Evolutionary conservation across 1,140 invertebrate genomes (phyloP).

Genomic region (Rhagoletis zephyria): DNA sequence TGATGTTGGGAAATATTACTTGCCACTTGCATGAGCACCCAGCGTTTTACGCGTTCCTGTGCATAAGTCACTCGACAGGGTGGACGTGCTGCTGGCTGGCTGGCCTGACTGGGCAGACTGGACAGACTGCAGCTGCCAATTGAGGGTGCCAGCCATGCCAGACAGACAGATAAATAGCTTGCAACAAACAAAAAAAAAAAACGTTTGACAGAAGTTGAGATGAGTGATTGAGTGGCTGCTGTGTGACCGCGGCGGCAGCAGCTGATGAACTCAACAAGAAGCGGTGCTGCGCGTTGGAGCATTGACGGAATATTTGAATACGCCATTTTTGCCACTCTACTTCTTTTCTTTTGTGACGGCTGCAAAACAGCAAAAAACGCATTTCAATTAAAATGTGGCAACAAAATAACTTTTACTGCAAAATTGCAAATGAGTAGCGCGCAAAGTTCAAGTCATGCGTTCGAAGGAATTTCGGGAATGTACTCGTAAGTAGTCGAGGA

Average conservation of each 20-base stretch:
- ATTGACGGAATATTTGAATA: slow-evolving; percentile 4
- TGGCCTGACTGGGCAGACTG: background rate
- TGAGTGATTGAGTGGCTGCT: slow-evolving; percentile 29
- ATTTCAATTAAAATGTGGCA: slow-evolving; percentile 35
- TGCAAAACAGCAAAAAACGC: background rate
- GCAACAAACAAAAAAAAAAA: background rate
- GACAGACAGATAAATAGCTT: background rate
- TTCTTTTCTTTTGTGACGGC: background rate
- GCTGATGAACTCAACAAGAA: background rate
- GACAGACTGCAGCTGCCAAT: slow-evolving; percentile 14
- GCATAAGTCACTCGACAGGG: background rate
- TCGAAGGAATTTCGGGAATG: background rate
- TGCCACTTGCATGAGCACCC: background rate
- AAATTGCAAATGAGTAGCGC: background rate
- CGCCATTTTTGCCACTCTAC: too few species aligned
- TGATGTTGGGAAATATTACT: background rate
- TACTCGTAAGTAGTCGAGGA: background rate
- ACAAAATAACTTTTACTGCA: background rate
- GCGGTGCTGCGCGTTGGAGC: background rate
- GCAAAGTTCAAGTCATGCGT: background rate
- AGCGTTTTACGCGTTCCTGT: background rate
- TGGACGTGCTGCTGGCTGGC: background rate
- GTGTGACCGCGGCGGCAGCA: background rate
- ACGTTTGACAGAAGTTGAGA: slow-evolving; percentile 17
- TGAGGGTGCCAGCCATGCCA: background rate